phyloP scores from a whole-genome alignment of 2,113 vertebrate genomes.

The Daubentonia madagascariensis region DNA sequence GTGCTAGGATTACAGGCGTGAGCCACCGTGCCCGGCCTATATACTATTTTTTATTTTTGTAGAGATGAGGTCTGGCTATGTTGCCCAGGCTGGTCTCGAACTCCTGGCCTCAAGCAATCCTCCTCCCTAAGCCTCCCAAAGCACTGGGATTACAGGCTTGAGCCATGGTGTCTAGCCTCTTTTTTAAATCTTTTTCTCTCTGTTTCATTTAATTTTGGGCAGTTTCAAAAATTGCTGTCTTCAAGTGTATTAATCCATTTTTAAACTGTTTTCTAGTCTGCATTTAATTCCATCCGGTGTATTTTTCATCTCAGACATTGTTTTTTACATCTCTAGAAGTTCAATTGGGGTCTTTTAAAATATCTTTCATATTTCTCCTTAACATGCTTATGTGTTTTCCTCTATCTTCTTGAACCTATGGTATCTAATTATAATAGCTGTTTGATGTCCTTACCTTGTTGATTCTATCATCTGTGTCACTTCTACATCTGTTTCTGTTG shows the following conservation, averaged over 20 bases:
- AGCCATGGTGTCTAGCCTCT: too few species aligned
- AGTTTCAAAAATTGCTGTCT: background rate
- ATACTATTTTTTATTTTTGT: background rate
- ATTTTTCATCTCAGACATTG: background rate
- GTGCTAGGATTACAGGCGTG: too few species aligned
- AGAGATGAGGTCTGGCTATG: too few species aligned
- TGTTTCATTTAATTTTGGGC: constrained; percentile 10
- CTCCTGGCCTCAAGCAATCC: too few species aligned
- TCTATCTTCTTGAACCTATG: background rate
- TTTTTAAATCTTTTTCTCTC: background rate
- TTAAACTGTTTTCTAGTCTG: background rate
- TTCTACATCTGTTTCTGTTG: background rate
- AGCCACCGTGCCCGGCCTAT: too few species aligned
- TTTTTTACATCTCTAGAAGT: background rate
- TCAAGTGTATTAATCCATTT: background rate
- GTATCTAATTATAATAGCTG: background rate
- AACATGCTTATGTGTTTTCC: background rate
- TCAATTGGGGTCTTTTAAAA: background rate
- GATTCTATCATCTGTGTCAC: background rate
- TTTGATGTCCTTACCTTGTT: background rate
- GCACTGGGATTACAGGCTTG: too few species aligned
- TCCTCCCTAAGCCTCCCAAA: too few species aligned
- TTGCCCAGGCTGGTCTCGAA: too few species aligned
- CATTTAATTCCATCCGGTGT: background rate
- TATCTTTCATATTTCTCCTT: background rate